Evolutionary conservation across 1,140 invertebrate species (phyloP).

Genomic region (Hycleus cichorii): DNA sequence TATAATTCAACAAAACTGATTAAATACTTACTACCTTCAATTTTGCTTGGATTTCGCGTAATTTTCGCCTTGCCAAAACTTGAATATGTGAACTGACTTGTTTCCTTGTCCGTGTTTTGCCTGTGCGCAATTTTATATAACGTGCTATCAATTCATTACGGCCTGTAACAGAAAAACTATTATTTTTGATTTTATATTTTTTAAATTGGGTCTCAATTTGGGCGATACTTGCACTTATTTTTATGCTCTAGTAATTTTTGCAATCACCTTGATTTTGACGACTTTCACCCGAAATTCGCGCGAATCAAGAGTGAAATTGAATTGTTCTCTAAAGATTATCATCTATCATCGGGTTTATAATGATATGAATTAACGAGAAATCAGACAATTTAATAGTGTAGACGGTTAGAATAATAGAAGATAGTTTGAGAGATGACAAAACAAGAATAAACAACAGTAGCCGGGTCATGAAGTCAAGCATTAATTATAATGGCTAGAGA

Average conservation of each 20-base stretch:
- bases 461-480: constrained; percentile 1
- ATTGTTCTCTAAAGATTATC: not conserved
- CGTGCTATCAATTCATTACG: constrained; percentile 98
- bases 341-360: no score
- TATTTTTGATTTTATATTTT: no score
- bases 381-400: no score
- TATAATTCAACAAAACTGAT: not conserved
- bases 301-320: no score
- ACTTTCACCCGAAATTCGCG: no score
- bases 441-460: not conserved
- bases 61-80: constrained; percentile 93
- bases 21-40: constrained; percentile 81
- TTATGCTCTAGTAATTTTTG: no score
- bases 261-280: no score
- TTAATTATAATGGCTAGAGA: constrained; percentile 2
- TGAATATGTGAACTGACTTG: constrained; percentile 99
- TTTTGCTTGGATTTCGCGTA: constrained; percentile 95
- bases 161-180: constrained; percentile 58
- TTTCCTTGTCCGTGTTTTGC: constrained; percentile 97
- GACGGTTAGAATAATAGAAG: no score
- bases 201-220: no score
- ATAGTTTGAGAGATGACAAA: no score
- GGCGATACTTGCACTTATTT: no score
- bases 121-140: constrained; percentile 98
- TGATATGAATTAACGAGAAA: no score